Evolutionary conservation across 2,113 vertebrate species (phyloP), one percentile per base, ranked within the genome.

Genomic region (Heliornis fulica): DNA sequence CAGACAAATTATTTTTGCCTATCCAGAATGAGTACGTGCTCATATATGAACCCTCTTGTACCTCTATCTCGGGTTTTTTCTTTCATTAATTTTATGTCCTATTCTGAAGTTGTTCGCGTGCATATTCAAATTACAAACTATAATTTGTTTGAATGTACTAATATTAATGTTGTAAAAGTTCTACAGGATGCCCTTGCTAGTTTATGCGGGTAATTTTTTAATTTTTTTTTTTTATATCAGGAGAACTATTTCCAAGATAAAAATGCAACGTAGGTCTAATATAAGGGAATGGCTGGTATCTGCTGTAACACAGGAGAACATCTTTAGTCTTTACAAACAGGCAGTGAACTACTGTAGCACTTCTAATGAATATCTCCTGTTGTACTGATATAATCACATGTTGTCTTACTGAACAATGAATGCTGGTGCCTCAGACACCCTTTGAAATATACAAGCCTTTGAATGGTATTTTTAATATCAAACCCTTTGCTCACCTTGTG

Each of bases 401-500:
- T n/a, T 81, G 45, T 87, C 59, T 54, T 41, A 79, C 17, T 92
- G 90, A 74, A 74, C 59, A 85, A 81, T 29, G 60, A 90, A 83
- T 45, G 41, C 32, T 71, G 29, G 29, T 93, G 69, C 36, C n/a
- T 68, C 64, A 89, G 89, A 92, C 18, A 10, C 26, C n/a, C 61
- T 91, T 96, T 93, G 90, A 94, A 92, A 91, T 72, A 64, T 7
- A 2, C 18, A 71, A 51, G 93, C 51, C 79, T 87, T 43, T 68
- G 70, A 86, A 76, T 2, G 90, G 69, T 75, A 75, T 70, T 66
- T 83, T 78, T 81, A 61, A 61, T 45, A 40, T 23, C 7, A 22
- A 83, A 48, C 53, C 22, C 15, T 83, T 66, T 15, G 34, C 92
- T 29, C 94, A 99, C 99, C 99, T 99, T 99, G 97, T 99, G 99